phyloP scores from a whole-genome alignment of 2,888 invertebrate genomes.

The Mimachlamys varia region DNA sequence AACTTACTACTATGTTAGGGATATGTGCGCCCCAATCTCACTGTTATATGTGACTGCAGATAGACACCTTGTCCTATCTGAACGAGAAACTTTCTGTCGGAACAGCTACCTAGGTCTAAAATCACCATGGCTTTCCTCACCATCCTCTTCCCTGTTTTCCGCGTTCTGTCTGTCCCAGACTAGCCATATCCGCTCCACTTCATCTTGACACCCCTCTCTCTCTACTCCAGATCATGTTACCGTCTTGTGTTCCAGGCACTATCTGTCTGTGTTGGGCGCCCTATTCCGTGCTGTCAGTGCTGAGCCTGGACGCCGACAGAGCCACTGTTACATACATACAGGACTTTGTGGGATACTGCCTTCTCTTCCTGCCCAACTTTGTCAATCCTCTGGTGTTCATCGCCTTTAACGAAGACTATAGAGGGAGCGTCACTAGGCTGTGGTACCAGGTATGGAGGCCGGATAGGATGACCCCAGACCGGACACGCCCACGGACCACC shows the following conservation, averaged over 20 bases:
- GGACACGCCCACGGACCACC: not conserved
- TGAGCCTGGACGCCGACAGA: not conserved
- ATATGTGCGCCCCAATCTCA: too few relatives aligned
- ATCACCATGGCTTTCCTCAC: too few relatives aligned
- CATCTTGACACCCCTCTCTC: not conserved
- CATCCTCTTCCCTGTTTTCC: too few relatives aligned
- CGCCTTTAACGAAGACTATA: not conserved
- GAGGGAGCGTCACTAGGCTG: not conserved
- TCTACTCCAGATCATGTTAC: not conserved
- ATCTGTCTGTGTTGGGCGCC: not conserved
- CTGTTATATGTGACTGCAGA: too few relatives aligned
- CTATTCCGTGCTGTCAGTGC: not conserved
- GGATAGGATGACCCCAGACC: not conserved
- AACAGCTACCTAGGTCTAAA: too few relatives aligned
- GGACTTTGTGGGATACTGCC: not conserved
- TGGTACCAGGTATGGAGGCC: not conserved
- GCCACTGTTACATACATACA: not conserved
- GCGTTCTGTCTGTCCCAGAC: too few relatives aligned
- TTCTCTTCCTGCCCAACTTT: not conserved
- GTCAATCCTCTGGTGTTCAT: not conserved
- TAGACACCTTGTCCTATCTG: too few relatives aligned
- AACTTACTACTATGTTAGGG: too few relatives aligned
- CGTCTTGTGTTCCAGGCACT: not conserved
- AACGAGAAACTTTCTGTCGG: too few relatives aligned
- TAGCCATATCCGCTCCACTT: too few relatives aligned